Evolutionary conservation across 2,888 invertebrate genomes (phyloP).

Genomic region (Xestoiulus laeticollis): DNA sequence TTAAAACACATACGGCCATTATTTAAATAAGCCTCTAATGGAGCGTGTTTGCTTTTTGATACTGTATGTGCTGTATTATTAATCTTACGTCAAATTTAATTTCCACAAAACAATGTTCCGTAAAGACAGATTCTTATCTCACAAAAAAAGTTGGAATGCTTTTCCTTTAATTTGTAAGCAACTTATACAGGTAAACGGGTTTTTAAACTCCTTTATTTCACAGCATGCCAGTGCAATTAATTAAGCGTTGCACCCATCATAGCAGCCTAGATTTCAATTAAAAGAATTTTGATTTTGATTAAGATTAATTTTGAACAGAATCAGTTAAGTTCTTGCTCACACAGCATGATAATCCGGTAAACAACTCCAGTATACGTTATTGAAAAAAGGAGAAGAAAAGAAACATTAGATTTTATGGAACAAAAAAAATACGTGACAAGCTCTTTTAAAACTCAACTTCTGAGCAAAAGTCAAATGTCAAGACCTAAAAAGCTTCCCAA

Average conservation of each 20-base stretch:
- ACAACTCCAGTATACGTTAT: neutral
- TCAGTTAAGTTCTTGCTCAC: neutral
- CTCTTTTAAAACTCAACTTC: constrained; percentile 18
- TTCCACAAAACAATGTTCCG: neutral
- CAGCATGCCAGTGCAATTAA: neutral
- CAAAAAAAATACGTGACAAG: constrained; percentile 28
- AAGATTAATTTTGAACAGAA: constrained; percentile 21
- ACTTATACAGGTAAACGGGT: neutral
- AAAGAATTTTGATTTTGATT: constrained; percentile 5
- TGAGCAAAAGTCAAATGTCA: constrained; percentile 11
- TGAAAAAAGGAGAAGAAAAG: constrained; percentile 17
- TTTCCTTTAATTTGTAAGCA: neutral
- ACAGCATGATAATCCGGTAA: constrained; percentile 8
- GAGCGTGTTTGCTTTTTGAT: too few relatives aligned
- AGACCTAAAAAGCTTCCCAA: constrained; percentile 32
- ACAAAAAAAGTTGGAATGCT: too few relatives aligned
- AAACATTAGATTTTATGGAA: neutral
- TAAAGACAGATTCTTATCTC: too few relatives aligned
- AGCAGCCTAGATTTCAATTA: neutral
- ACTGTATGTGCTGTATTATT: too few relatives aligned
- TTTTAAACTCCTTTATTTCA: neutral
- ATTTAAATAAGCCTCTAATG: too few relatives aligned
- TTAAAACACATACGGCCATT: too few relatives aligned
- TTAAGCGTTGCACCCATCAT: neutral
- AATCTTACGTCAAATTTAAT: too few relatives aligned